Evolutionary conservation across 2,888 invertebrate genomes (phyloP).

Genomic region (Pheosia tremula): DNA sequence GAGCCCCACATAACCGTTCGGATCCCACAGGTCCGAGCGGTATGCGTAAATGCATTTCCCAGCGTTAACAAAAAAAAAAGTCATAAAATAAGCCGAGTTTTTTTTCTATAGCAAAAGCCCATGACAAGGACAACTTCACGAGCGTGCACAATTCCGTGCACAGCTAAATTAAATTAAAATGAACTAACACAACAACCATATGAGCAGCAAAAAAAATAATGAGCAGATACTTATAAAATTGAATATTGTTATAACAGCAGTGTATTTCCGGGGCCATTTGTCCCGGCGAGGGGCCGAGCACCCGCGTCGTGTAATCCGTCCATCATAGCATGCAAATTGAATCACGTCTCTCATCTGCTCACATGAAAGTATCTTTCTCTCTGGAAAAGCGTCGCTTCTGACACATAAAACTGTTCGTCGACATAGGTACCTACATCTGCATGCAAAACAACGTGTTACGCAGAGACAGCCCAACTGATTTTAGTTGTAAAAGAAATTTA

Average conservation of each 20-base stretch:
- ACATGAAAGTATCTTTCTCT: constrained; percentile 58
- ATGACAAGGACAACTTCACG: too few relatives aligned
- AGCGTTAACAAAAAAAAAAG: too few relatives aligned
- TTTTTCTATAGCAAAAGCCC: too few relatives aligned
- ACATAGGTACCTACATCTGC: constrained; percentile 1
- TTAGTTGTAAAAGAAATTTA: too few relatives aligned
- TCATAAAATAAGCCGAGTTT: too few relatives aligned
- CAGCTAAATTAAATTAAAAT: neutral
- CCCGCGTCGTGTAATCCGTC: constrained; percentile 70
- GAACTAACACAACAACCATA: neutral
- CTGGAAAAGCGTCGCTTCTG: constrained; percentile 45
- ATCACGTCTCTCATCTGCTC: constrained; percentile 78
- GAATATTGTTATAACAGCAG: constrained; percentile 43
- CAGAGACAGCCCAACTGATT: too few relatives aligned
- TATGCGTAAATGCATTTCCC: too few relatives aligned
- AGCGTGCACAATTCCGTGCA: too few relatives aligned
- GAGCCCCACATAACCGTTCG: too few relatives aligned
- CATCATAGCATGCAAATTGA: constrained; percentile 79
- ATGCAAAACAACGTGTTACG: neutral
- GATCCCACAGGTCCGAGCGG: too few relatives aligned
- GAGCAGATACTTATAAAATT: constrained; percentile 22
- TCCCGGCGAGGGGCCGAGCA: constrained; percentile 50
- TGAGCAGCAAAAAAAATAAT: constrained; percentile 13
- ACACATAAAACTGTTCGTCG: constrained; percentile 31
- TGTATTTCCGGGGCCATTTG: constrained; percentile 45